Evolutionary conservation across 2,888 invertebrate genomes (phyloP).

Genomic region (Agrochola circellaris): DNA sequence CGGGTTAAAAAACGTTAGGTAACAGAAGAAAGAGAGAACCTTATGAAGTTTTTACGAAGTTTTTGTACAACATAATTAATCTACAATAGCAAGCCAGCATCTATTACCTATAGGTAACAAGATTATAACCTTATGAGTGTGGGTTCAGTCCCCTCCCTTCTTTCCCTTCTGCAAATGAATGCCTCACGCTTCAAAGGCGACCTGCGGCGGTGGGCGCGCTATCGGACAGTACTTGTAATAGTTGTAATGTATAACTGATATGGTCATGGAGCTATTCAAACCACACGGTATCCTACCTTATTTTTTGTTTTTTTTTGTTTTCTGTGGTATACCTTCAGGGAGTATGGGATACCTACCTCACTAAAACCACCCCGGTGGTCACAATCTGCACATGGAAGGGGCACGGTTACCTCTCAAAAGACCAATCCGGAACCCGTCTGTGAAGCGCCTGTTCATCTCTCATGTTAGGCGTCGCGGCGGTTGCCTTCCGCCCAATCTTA

Average conservation of each 20-base stretch:
- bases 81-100: neutral
- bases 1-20: neutral
- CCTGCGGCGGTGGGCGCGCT: neutral
- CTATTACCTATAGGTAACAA: neutral
- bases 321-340: too few species aligned
- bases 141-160: neutral
- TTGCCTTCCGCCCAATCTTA: too few species aligned
- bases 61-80: neutral
- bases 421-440: too few species aligned
- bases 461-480: too few species aligned
- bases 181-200: neutral
- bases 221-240: too few species aligned
- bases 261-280: neutral
- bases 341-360: too few species aligned
- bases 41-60: neutral
- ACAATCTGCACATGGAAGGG: too few species aligned
- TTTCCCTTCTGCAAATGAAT: neutral
- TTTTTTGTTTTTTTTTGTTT: too few species aligned
- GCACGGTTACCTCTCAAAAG: too few species aligned
- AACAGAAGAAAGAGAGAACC: neutral
- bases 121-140: too few species aligned
- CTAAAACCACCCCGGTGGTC: too few species aligned
- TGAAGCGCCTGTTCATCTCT: too few species aligned
- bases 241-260: neutral
- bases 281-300: neutral